Percentiles rank a stretch among this genome's conserved stretches.
Evolutionary conservation across 35 echinoderm and acorn worm genomes (phyloP).

Genomic region (Hemicentrotus pulcherrimus): DNA sequence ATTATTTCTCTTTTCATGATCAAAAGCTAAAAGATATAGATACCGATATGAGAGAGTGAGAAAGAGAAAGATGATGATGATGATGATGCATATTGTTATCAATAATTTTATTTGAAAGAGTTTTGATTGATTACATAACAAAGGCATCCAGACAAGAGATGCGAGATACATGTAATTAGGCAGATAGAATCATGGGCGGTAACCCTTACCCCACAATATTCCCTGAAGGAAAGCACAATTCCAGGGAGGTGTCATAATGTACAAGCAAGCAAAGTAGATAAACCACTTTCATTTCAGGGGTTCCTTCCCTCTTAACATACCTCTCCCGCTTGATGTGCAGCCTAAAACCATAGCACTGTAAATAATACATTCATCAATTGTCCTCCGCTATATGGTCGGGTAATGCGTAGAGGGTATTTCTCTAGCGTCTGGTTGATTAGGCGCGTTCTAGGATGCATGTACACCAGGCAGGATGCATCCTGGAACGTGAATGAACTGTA

Average conservation of each 20-base stretch:
- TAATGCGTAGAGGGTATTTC: background rate
- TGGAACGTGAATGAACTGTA: conserved; percentile 2
- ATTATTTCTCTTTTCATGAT: background rate
- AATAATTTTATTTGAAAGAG: background rate
- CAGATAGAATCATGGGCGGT: background rate
- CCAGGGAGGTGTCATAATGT: background rate
- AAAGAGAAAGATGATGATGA: too few species aligned
- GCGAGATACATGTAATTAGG: background rate
- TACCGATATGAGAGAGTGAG: background rate
- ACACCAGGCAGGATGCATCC: background rate
- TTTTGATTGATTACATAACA: background rate
- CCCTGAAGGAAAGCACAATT: too few species aligned
- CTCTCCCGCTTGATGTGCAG: background rate
- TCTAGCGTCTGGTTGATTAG: conserved; percentile 17
- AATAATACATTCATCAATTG: conserved; percentile 32
- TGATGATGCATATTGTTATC: background rate
- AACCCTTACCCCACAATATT: background rate
- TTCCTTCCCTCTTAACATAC: background rate
- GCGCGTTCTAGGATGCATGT: background rate
- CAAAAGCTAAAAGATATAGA: background rate
- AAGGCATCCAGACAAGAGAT: too few species aligned
- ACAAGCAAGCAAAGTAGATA: background rate
- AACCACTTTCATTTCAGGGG: background rate
- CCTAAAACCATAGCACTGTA: conserved; percentile 16
- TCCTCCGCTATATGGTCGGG: background rate